These are phyloP conservation scores for Tragopan temminckii DNA, from an alignment of 2,797 vertebrate genomes.

Conservation along the genomic window DNA sequence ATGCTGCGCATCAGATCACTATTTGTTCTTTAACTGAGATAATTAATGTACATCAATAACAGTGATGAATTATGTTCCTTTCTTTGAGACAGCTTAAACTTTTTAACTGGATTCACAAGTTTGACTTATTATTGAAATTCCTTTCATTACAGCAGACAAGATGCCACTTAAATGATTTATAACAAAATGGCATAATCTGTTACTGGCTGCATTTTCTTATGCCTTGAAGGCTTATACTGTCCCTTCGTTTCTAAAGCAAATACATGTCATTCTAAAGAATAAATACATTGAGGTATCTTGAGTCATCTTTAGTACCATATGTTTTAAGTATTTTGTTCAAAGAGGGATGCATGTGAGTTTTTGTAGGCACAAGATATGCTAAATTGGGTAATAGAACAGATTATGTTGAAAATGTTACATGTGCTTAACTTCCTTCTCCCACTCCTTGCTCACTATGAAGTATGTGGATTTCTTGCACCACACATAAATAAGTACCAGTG, in stretches of 20 bases:
- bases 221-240: background rate
- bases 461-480: accelerated
- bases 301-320: background rate
- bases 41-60: background rate
- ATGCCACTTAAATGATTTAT: background rate
- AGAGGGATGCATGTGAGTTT: background rate
- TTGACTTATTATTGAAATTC: background rate
- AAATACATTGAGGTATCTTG: background rate
- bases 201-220: background rate
- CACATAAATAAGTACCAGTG: background rate
- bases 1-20: background rate
- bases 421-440: background rate
- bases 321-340: background rate
- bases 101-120: background rate
- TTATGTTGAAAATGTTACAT: background rate
- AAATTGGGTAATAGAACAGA: background rate
- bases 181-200: background rate
- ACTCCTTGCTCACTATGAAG: background rate
- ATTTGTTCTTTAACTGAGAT: background rate
- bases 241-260: background rate
- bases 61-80: background rate
- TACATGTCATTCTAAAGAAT: background rate
- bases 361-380: background rate
- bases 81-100: background rate
- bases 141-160: background rate